Conservation (phyloP, 2,113 vertebrate species). For the Sander lucioperca region DNA sequence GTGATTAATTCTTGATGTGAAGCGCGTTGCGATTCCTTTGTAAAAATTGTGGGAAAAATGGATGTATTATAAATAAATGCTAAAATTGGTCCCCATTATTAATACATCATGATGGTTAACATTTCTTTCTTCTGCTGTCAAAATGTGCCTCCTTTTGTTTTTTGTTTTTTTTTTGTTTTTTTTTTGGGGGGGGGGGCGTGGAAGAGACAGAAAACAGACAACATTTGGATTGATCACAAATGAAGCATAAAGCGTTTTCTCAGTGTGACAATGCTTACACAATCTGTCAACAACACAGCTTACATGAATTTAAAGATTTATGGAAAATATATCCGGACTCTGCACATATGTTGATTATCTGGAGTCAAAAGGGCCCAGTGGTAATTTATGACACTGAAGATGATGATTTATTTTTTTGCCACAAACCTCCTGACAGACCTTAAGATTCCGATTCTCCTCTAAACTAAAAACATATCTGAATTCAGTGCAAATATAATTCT, state of each 20-base stretch:
- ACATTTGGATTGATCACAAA: slow-evolving; percentile 54
- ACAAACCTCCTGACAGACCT: slow-evolving; percentile 60
- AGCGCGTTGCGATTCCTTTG: slow-evolving; percentile 28
- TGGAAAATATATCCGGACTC: slow-evolving; percentile 37
- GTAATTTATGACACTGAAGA: slow-evolving; percentile 64
- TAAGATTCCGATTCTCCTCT: slow-evolving; percentile 52
- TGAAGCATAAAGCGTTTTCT: slow-evolving; percentile 54
- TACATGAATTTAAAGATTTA: slow-evolving; percentile 58
- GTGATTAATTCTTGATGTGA: slow-evolving; percentile 53
- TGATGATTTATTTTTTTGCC: slow-evolving; percentile 55
- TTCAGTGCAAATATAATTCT: background rate
- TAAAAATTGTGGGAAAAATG: slow-evolving; percentile 40
- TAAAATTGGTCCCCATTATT: slow-evolving; percentile 15
- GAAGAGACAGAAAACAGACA: slow-evolving; percentile 20
- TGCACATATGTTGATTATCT: slow-evolving; percentile 58
- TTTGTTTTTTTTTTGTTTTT: too few species aligned
- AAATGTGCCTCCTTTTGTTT: slow-evolving; percentile 19
- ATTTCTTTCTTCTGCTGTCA: slow-evolving; percentile 44
- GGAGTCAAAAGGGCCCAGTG: slow-evolving; percentile 49
- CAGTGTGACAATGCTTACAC: slow-evolving; percentile 58
- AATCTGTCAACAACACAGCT: slow-evolving; percentile 55
- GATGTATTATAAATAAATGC: slow-evolving; percentile 42
- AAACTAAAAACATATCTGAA: slow-evolving; percentile 23
- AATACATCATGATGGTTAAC: slow-evolving; percentile 39
- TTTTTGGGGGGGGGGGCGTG: too few species aligned